A percentile compares a stretch with the other conserved stretches of the same genome.
Evolutionary conservation across 2,113 vertebrate genomes (phyloP).

Genomic region (Corapipo altera): DNA sequence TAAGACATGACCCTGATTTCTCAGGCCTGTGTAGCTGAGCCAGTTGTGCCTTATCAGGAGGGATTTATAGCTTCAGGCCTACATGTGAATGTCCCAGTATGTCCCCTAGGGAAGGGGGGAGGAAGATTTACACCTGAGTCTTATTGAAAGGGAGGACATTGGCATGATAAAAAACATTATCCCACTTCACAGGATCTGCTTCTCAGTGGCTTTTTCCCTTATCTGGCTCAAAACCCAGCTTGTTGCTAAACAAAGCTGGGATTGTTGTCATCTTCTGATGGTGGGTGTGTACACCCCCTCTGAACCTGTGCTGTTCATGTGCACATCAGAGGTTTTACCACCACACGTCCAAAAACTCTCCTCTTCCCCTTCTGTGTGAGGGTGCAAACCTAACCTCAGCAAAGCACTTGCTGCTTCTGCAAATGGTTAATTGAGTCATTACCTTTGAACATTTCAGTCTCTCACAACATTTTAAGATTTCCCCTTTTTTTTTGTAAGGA

Average conservation of each 20-base stretch:
- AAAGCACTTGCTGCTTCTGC: not conserved
- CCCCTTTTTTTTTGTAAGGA: not conserved
- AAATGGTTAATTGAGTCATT: not conserved
- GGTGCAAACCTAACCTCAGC: not conserved
- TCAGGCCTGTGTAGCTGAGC: not conserved
- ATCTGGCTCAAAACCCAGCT: not conserved
- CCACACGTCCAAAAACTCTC: not conserved
- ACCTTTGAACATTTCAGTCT: not conserved
- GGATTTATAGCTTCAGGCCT: not conserved
- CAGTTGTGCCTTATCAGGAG: not conserved
- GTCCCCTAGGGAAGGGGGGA: accelerated
- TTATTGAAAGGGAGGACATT: not conserved
- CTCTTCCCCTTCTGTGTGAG: accelerated
- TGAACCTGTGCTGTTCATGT: not conserved
- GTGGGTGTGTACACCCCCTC: accelerated
- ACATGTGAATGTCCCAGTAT: accelerated
- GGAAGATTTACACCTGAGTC: not conserved
- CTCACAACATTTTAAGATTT: not conserved
- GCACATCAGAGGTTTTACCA: not conserved
- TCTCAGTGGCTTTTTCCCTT: not conserved
- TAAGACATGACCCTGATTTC: not conserved
- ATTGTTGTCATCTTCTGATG: not conserved
- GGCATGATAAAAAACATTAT: not conserved
- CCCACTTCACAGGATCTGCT: not conserved
- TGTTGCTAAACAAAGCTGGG: not conserved